These are phyloP conservation scores for Trematomus bernacchii DNA, from an alignment of 2,797 vertebrate species.

Conservation along the genomic window DNA sequence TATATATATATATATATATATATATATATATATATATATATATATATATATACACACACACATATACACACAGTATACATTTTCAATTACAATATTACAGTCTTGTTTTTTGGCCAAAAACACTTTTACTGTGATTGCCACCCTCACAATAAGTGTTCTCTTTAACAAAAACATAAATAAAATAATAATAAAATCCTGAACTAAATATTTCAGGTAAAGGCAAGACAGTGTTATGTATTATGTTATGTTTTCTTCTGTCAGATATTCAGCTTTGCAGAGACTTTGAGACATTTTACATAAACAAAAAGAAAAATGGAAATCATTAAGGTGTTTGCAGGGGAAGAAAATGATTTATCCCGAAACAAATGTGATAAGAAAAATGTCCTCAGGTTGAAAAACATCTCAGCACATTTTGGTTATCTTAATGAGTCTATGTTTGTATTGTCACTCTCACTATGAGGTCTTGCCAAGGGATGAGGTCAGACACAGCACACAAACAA, in stretches of 20 bases:
- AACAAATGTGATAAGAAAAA: background rate
- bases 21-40: background rate
- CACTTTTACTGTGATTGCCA: background rate
- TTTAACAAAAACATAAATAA: background rate
- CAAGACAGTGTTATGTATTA: no score
- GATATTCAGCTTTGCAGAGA: no score
- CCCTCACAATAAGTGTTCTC: background rate
- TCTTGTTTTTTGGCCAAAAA: background rate
- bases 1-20: background rate
- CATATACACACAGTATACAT: background rate
- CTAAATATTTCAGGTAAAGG: no score
- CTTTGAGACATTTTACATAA: no score
- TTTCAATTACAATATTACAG: no score
- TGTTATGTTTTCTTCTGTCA: no score
- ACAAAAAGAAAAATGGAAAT: background rate
- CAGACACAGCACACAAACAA: conserved; percentile 31
- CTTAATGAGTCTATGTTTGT: conserved; percentile 38
- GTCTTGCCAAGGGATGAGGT: background rate
- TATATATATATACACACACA: background rate
- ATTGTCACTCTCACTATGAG: background rate
- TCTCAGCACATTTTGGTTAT: conserved; percentile 16
- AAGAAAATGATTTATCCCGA: background rate
- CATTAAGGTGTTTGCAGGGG: background rate
- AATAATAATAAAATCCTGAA: background rate
- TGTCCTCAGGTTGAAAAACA: conserved; percentile 1